Base-by-base conservation (phyloP, 2,113 vertebrate species). In the Sebastes fasciatus region DNA sequence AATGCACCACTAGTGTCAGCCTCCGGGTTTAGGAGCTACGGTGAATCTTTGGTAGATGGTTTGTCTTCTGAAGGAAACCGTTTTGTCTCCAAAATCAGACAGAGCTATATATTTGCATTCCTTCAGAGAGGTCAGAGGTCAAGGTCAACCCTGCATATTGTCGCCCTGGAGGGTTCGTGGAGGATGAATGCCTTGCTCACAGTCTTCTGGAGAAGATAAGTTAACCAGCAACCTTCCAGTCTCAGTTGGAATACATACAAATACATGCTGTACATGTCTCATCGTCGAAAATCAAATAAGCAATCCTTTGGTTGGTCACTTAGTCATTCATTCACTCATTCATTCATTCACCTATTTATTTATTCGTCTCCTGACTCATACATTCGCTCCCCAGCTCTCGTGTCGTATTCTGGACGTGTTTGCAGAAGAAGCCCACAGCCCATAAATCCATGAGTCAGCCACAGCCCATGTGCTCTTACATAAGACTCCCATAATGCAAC, bases 401-500 rank as follows among this genome's bases (percentile, higher is more conserved):
- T 42, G 5, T 61, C 2, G 0, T 12, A 3, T 6, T 69, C 48
- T 58, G 34, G 34, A 71, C 8, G 10, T 71, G 49, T 78, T 73
- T 8, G 19, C 60, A 77, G 45, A 65, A 86, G 43, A 77, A 8
- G 26, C 45, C 77, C 42, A n/a, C 74, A 73, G 80, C 73, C 77
- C 71, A 61, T 86, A 84, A 84, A 86, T 82, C 75, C 74, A 79
- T 1, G 70, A 83, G 51, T 84, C 78, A 82, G 83, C 55, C 67
- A 5, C 75, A 61, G 13, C 69, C 79, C 85, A 75, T 74, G 67
- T 80, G 86, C 81, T 83, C 3, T 89, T 85, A 85, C 58, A 72
- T 87, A 89, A 89, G 74, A 6, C 19, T 86, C 77, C 80, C 70
- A 81, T n/a, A 80, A 85, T 87, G 80, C 80, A 87, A 46, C 46